Evolutionary conservation across 2,888 invertebrate genomes (phyloP), one percentile per base, ranked within the genome.

Genomic region (Allacma fusca): DNA sequence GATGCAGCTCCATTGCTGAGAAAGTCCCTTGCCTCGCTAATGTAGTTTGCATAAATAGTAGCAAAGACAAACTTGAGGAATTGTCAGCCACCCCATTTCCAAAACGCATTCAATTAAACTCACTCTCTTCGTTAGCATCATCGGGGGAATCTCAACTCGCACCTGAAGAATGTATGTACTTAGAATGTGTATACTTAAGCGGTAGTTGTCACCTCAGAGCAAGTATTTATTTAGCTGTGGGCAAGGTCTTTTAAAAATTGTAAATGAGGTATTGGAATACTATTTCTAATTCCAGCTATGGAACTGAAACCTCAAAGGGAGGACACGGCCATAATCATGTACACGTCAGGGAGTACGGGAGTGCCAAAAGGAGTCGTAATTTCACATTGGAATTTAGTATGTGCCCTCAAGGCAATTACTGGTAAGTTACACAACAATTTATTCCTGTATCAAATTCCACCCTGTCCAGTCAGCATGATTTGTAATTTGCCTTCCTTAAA

Each of bases 311-410:
- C 95, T 0, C 68, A 78, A 40, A 81, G 80, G 16, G 88, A 90
- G n/a, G 98, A 98, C 87, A 91, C 92, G 2, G 98, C 98, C 69
- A 95, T 99, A 85, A 93, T 99, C 50, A 99, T 99, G 98, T 99
- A 98, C 89, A 99, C 98, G 1, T 97, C 96, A 83, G 98, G 98
- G 1, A 97, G 97, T 0, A 98, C 98, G 4, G 98, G 97, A 74
- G 91, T 93, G 79, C 97, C 97, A 0, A 97, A 97, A 88, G 97
- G 97, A 19, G 94, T 95, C 16, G 86, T 94, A 24, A 88, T 95
- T 40, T 91, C 93, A 1, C 95, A 95, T 87, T 91, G 90, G 85
- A 95, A 95, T 87, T 91, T 94, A 86, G 89, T 95, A 83, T 89
- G 92, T 57, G 93, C 94, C 29, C 89, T 95, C 85, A 92, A 92